A percentile compares a stretch with the other conserved stretches of the same genome.
These are phyloP conservation scores for Dolomedes plantarius DNA, from an alignment of 2,888 invertebrate species.

Conservation along the genomic window DNA sequence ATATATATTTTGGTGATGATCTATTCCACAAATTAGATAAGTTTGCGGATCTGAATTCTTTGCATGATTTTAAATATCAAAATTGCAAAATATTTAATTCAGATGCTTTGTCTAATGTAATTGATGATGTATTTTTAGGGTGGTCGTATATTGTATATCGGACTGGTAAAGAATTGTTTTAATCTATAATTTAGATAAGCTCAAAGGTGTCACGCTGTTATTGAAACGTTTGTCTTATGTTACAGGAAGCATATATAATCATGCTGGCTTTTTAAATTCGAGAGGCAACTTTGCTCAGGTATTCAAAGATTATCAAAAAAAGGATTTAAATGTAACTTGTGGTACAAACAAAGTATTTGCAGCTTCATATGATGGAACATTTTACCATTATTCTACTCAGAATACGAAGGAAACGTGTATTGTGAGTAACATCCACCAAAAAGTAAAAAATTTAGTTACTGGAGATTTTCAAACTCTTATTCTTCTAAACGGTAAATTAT, in stretches of 20 bases:
- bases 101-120: not conserved
- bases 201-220: not conserved
- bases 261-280: not conserved
- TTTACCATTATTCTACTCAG: not conserved
- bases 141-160: conserved; percentile 36
- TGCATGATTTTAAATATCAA: not conserved
- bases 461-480: not conserved
- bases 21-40: conserved; percentile 26
- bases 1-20: conserved; percentile 33
- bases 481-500: not conserved
- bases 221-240: not conserved
- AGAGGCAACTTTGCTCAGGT: not conserved
- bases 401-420: not conserved
- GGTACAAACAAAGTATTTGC: not conserved
- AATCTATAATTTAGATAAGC: not conserved
- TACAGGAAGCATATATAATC: not conserved
- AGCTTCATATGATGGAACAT: not conserved
- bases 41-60: not conserved
- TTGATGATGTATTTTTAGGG: conserved; percentile 36
- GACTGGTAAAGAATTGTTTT: conserved; percentile 11
- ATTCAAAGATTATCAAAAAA: not conserved
- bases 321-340: not conserved
- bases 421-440: not conserved
- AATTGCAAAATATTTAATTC: conserved; percentile 19
- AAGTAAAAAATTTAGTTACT: not conserved